Conservation (phyloP, 2,113 vertebrate genomes). For the Sapajus apella region DNA sequence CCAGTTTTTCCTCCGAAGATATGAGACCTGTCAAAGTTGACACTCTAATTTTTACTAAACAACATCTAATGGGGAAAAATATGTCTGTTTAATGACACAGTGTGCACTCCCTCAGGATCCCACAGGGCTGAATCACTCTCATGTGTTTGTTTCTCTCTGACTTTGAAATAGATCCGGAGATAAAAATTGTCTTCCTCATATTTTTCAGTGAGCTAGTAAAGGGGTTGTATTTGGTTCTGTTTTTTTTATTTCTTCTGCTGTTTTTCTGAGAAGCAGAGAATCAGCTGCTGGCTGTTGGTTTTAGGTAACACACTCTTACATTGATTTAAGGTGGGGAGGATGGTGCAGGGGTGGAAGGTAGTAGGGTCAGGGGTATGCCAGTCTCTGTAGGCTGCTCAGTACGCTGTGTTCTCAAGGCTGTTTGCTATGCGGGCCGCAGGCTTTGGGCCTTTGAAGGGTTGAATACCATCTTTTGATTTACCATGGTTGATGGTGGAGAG, state of each 20-base stretch:
- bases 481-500: slow-evolving; percentile 87
- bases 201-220: neutral
- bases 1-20: slow-evolving; percentile 34
- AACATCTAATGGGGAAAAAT: slow-evolving; percentile 32
- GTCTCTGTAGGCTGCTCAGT: slow-evolving; percentile 91
- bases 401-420: slow-evolving; percentile 95
- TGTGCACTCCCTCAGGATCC: neutral
- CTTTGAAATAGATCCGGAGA: neutral
- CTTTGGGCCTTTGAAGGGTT: slow-evolving; percentile 99
- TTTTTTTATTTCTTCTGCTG: neutral
- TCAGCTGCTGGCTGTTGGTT: neutral
- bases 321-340: neutral
- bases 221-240: neutral
- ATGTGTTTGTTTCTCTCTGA: neutral
- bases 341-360: neutral
- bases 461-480: slow-evolving; percentile 99
- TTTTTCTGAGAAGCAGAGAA: neutral
- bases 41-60: slow-evolving; percentile 64
- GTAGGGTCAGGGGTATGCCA: slow-evolving; percentile 81
- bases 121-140: neutral
- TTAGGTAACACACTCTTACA: neutral
- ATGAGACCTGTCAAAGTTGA: slow-evolving; percentile 37
- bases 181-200: neutral
- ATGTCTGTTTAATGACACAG: neutral
- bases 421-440: slow-evolving; percentile 98